A percentile compares a stretch with the other conserved stretches of the same genome.
Evolutionary conservation across 30 jellyfish, hydroid and myxozoan species (phyloP).

Genomic region (Nemopilema nomurai): DNA sequence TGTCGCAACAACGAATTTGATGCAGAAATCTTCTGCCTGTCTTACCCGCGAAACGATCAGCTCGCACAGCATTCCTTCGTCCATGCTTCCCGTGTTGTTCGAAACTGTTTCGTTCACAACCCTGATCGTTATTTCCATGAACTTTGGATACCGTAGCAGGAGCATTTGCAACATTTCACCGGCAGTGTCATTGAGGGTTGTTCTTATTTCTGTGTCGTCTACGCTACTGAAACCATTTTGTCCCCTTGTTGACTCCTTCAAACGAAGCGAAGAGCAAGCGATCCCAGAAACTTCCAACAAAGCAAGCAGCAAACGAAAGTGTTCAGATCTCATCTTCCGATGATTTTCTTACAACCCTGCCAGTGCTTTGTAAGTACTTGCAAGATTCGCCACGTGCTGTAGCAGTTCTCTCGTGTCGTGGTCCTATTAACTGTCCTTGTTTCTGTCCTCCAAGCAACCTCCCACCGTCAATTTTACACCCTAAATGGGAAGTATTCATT

Average conservation of each 20-base stretch:
- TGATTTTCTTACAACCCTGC: too few relatives aligned
- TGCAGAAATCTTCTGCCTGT: neutral
- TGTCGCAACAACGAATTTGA: neutral
- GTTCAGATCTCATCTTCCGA: neutral
- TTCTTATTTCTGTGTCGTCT: neutral
- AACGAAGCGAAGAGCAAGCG: neutral
- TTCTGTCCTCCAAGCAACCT: too few relatives aligned
- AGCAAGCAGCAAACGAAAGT: neutral
- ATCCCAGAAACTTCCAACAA: neutral
- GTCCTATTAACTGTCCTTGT: too few relatives aligned
- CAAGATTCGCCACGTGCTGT: too few relatives aligned
- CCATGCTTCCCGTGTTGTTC: neutral
- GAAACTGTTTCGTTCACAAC: constrained; percentile 4
- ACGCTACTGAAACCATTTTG: neutral
- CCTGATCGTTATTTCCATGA: neutral
- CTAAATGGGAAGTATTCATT: too few relatives aligned
- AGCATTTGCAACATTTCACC: neutral
- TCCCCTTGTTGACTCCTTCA: neutral
- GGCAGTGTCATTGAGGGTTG: neutral
- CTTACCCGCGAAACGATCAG: neutral
- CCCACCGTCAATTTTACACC: too few relatives aligned
- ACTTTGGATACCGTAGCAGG: constrained; percentile 11
- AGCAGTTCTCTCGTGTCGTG: too few relatives aligned
- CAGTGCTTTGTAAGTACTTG: too few relatives aligned
- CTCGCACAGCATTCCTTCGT: neutral